Percentiles rank a stretch among this genome's conserved stretches.
Evolutionary conservation across 2,888 invertebrate species (phyloP).

Genomic region (Nephrotoma appendiculata): DNA sequence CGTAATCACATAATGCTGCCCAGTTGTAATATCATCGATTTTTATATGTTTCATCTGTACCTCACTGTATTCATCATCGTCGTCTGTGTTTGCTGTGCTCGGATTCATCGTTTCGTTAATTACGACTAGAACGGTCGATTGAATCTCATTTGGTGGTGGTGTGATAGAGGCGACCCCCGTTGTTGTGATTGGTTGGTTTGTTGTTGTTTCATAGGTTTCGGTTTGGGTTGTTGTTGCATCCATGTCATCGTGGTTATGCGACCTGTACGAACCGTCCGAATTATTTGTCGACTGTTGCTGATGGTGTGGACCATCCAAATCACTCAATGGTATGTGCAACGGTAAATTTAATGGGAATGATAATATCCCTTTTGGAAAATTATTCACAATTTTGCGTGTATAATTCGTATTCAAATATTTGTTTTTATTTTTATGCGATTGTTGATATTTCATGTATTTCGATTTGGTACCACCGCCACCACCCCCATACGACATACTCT

Average conservation of each 20-base stretch:
- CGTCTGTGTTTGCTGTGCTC: neutral
- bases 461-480: neutral
- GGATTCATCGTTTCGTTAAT: slow-evolving; percentile 8
- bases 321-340: slow-evolving; percentile 7
- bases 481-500: neutral
- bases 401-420: slow-evolving; percentile 1
- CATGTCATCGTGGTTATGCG: neutral
- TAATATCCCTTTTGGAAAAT: slow-evolving; percentile 11
- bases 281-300: neutral
- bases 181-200: neutral
- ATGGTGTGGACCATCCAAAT: neutral
- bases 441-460: slow-evolving; percentile 4
- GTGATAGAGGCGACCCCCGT: neutral
- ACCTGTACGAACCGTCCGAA: neutral
- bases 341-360: slow-evolving; percentile 14
- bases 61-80: neutral
- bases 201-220: neutral
- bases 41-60: slow-evolving; percentile 5
- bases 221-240: neutral
- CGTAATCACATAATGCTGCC: slow-evolving; percentile 15
- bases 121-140: neutral
- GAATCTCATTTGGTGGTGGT: neutral
- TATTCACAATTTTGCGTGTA: neutral
- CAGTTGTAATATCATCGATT: slow-evolving; percentile 13
- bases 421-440: slow-evolving; percentile 1